Evolutionary conservation across 37 sponge, comb jelly and placozoan species (phyloP), one percentile per base, ranked within the genome.

Genomic region (Halisarca cf. caerulea): DNA sequence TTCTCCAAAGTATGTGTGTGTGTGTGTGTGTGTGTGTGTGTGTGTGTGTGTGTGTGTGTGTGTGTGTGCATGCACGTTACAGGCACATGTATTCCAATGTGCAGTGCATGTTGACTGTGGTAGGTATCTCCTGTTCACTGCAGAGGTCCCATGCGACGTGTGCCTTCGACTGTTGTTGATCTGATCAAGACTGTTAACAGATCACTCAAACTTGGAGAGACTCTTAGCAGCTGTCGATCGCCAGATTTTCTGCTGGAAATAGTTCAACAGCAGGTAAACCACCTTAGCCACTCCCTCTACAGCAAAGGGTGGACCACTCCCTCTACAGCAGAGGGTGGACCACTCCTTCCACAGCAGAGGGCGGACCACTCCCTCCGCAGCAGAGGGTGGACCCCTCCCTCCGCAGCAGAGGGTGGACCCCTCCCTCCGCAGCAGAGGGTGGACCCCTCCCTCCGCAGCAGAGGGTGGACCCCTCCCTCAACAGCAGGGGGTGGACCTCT

Each of bases 221-320:
- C 87, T 33, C 94, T 99, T 41, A 95, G 95, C 59, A 85, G 80
- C 24, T 95, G 95, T 61, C 64, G 99, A 41, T 91, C 91, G 8
- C 99, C 99, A 20, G 99, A 99, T 79, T 99, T 99, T 72, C 88
- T 99, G 9, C 79, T 99, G 68, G 94, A 89, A 27, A 85, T 99
- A 70, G 95, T 99, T n/a, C 86, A 95, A 66, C 80, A 70, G 47
- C 96, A 96, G 88, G 94, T 90, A 28, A 66, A 60, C 30, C 33
- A 34, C 33, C 17, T 17, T 27, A 4, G n/a, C n/a, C n/a, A n/a
- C n/a, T n/a, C n/a, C n/a, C n/a, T n/a, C 51, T 47, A 47, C 51
- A 47, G 51, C 11, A 47, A 11, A 11, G 6, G 51, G 51, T 14
- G 51, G 6, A 14, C 51, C 11, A 47, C 51, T 11, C 51, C 11